Evolutionary conservation across 2,113 vertebrate genomes (phyloP).

Genomic region (Pygoscelis antarcticus): DNA sequence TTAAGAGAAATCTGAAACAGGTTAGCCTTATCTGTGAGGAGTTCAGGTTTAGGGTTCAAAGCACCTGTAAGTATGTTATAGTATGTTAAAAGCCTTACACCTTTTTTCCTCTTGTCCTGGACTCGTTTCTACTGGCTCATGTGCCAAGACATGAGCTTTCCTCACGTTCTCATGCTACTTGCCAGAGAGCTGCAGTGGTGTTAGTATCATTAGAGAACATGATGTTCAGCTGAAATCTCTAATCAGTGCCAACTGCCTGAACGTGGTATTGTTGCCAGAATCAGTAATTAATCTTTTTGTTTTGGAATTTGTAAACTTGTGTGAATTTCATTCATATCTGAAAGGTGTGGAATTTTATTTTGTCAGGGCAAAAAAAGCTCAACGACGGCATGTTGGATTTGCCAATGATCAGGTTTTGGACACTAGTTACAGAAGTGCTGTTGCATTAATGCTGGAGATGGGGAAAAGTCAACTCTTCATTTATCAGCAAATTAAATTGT

Average conservation of each 20-base stretch:
- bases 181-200: neutral
- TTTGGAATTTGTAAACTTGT: neutral
- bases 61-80: neutral
- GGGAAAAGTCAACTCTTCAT: neutral
- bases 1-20: neutral
- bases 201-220: neutral
- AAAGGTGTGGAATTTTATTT: neutral
- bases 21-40: neutral
- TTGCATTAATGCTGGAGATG: neutral
- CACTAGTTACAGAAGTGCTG: neutral
- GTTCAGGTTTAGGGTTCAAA: neutral
- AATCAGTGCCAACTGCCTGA: neutral
- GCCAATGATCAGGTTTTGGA: neutral
- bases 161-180: neutral
- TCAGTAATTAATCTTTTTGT: neutral
- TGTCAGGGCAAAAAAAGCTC: neutral
- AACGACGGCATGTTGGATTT: neutral
- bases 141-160: neutral
- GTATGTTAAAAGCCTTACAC: neutral
- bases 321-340: neutral
- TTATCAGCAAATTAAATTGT: neutral
- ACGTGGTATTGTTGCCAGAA: neutral
- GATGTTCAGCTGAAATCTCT: neutral
- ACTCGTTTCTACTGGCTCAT: neutral
- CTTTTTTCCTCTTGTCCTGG: neutral